Conservation (phyloP, 2,888 invertebrate species). For the Chrysolina oricalcia region DNA sequence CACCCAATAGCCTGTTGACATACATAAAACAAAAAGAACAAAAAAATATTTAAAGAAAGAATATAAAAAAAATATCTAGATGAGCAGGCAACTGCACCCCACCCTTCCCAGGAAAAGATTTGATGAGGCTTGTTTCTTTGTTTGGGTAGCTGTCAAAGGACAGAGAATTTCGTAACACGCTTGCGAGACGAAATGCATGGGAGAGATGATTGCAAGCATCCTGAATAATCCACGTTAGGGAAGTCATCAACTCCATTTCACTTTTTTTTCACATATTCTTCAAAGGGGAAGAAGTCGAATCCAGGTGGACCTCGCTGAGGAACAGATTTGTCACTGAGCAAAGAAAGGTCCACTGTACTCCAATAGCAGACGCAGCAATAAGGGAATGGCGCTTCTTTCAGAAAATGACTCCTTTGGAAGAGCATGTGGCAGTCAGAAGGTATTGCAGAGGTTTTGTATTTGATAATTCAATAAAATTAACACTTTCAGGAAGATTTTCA, state of each 20-base stretch:
- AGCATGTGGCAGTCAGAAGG: constrained; percentile 15
- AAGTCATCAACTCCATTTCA: too few relatives aligned
- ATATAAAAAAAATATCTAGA: too few relatives aligned
- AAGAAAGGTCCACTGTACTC: background rate
- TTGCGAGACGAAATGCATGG: too few relatives aligned
- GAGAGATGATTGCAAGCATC: too few relatives aligned
- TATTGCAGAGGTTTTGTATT: background rate
- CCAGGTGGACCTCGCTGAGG: background rate
- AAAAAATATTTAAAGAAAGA: too few relatives aligned
- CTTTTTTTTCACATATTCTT: background rate
- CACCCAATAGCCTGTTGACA: background rate
- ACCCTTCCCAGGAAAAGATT: too few relatives aligned
- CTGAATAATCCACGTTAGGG: too few relatives aligned
- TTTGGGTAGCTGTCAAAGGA: too few relatives aligned
- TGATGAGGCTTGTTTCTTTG: too few relatives aligned
- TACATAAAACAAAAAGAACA: background rate
- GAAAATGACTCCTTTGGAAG: constrained; percentile 8
- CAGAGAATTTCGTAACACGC: too few relatives aligned
- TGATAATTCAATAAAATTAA: constrained; percentile 6
- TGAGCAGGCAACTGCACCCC: too few relatives aligned
- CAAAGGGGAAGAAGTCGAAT: constrained; percentile 8
- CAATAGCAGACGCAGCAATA: background rate
- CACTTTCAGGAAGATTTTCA: constrained; percentile 13
- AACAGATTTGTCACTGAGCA: constrained; percentile 3
- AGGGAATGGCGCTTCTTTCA: constrained; percentile 13